These are phyloP conservation scores for Phacellophora camtschatica DNA, from an alignment of 30 jellyfish, hydroid and myxozoan species.

Conservation along the genomic window DNA sequence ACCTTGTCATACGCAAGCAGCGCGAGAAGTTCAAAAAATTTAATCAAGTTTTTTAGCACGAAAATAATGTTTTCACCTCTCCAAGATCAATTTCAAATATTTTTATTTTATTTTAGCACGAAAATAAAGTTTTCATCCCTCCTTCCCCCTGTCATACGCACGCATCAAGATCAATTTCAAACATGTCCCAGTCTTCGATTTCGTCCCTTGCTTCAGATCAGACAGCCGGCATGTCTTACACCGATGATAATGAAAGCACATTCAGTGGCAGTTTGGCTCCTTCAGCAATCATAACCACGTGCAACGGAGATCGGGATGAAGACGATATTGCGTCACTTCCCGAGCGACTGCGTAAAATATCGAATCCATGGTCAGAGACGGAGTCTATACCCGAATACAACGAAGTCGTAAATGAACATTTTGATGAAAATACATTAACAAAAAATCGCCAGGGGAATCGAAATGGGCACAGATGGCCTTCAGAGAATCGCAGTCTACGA, in stretches of 20 bases:
- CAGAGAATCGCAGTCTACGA: constrained; percentile 42
- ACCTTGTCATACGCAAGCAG: too few species aligned
- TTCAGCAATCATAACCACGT: neutral
- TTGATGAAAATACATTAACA: neutral
- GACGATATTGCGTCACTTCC: constrained; percentile 29
- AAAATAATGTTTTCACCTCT: too few species aligned
- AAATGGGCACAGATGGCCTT: constrained; percentile 32
- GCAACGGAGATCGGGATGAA: constrained; percentile 20
- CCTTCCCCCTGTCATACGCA: neutral
- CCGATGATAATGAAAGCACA: constrained; percentile 32
- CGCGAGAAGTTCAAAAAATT: too few species aligned
- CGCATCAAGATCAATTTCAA: neutral
- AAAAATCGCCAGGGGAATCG: neutral
- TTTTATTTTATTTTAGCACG: too few species aligned
- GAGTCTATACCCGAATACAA: neutral
- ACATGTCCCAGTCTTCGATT: constrained; percentile 38
- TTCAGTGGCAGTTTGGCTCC: constrained; percentile 51
- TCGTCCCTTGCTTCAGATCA: constrained; percentile 34
- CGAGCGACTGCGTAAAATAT: constrained; percentile 3
- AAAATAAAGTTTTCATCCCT: too few species aligned
- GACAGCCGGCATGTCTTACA: constrained; percentile 1
- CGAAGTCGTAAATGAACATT: neutral
- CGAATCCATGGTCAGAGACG: neutral
- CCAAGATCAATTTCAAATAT: too few species aligned
- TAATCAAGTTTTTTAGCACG: too few species aligned